Evolutionary conservation across 2,888 invertebrate genomes (phyloP).

Genomic region (Dichetophora obliterata): DNA sequence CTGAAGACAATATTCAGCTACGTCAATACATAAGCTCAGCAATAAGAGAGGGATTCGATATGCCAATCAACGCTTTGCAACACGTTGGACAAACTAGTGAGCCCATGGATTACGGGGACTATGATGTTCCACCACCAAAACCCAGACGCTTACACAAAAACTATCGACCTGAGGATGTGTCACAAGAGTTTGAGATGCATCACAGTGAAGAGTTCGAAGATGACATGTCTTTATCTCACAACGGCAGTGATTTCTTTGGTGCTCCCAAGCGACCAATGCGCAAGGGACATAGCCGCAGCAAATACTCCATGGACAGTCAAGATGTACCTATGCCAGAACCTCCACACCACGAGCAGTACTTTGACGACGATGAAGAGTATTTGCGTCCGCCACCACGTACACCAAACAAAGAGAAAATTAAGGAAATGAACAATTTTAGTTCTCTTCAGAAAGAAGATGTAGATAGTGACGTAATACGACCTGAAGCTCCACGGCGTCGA

Average conservation of each 20-base stretch:
- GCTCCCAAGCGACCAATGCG: conserved; percentile 73
- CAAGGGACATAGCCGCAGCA: conserved; percentile 67
- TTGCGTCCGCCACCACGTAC: conserved; percentile 58
- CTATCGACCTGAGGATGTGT: conserved; percentile 62
- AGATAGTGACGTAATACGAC: conserved; percentile 56
- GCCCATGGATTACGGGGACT: conserved; percentile 62
- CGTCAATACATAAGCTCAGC: conserved; percentile 83
- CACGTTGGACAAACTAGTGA: conserved; percentile 72
- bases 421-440: conserved; percentile 13
- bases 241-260: conserved; percentile 64
- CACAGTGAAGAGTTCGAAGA: conserved; percentile 66
- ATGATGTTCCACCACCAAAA: conserved; percentile 69
- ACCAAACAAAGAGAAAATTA: conserved; percentile 50
- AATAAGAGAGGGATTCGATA: conserved; percentile 82
- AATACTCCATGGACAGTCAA: conserved; percentile 68
- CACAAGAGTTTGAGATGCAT: conserved; percentile 61
- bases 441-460: conserved; percentile 30
- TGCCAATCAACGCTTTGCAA: conserved; percentile 75
- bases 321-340: conserved; percentile 65
- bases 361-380: conserved; percentile 69
- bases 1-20: conserved; percentile 82
- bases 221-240: conserved; percentile 66
- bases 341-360: conserved; percentile 62
- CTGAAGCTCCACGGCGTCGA: conserved; percentile 68
- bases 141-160: conserved; percentile 63